These are phyloP conservation scores for Tragelaphus scriptus DNA, from an alignment of 2,113 vertebrate genomes.

Conservation along the genomic window DNA sequence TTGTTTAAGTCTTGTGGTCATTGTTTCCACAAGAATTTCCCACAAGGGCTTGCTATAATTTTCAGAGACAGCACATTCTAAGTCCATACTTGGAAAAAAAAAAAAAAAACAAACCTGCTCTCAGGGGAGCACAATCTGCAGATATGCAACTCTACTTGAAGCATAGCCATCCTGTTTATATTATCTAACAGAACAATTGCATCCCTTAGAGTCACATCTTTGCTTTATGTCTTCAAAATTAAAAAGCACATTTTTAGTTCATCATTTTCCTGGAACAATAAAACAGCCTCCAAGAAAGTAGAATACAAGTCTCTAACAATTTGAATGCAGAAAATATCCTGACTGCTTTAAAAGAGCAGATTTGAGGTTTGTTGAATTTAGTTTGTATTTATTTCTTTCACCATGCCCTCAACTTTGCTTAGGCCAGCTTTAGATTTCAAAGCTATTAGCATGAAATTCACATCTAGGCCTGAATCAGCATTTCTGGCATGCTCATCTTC, in stretches of 20 bases:
- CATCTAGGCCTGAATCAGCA: background rate
- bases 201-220: background rate
- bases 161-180: background rate
- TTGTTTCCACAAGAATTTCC: conserved; percentile 29
- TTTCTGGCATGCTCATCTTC: background rate
- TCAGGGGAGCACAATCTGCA: conserved; percentile 34
- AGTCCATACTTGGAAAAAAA: background rate
- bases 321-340: background rate
- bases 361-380: background rate
- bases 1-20: background rate
- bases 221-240: conserved; percentile 38
- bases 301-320: background rate
- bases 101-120: background rate
- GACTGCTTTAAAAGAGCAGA: background rate
- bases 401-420: background rate
- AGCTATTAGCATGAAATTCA: background rate
- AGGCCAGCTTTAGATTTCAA: background rate
- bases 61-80: conserved; percentile 48
- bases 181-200: background rate
- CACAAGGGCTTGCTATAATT: conserved; percentile 21
- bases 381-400: background rate
- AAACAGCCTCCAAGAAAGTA: background rate
- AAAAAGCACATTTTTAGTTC: conserved; percentile 4
- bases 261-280: background rate
- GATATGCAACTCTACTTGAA: background rate